These are phyloP conservation scores for Pleuronectes platessa DNA, from an alignment of 2,113 vertebrate genomes.

Conservation along the genomic window DNA sequence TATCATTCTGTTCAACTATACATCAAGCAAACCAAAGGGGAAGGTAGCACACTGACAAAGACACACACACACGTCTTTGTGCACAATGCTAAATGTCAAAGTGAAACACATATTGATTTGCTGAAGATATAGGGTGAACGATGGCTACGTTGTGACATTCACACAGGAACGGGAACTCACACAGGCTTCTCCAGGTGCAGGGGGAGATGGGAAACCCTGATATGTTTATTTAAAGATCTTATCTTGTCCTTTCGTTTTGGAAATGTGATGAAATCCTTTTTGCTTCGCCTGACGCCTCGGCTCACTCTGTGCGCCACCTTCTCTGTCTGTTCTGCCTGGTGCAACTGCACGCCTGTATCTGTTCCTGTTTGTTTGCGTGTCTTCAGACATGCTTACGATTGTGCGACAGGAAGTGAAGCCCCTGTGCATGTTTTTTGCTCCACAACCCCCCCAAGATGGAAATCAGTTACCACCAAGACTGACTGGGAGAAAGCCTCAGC, in stretches of 20 bases:
- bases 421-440: conserved; percentile 23
- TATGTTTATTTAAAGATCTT: conserved; percentile 73
- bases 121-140: conserved; percentile 70
- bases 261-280: conserved; percentile 68
- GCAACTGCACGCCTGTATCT: conserved; percentile 4
- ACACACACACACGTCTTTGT: conserved; percentile 18
- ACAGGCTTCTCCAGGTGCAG: conserved; percentile 30
- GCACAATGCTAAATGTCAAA: conserved; percentile 75
- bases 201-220: conserved; percentile 63
- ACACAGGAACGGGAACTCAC: conserved; percentile 38
- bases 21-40: conserved; percentile 33
- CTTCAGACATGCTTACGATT: conserved; percentile 16
- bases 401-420: conserved; percentile 11
- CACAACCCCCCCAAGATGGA: conserved; percentile 60
- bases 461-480: conserved; percentile 76
- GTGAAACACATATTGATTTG: conserved; percentile 71
- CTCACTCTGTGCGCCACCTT: conserved; percentile 27
- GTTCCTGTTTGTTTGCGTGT: conserved; percentile 19
- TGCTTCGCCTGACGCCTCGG: conserved; percentile 39
- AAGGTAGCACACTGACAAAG: conserved; percentile 28
- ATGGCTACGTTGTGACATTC: conserved; percentile 74
- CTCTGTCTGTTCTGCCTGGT: conserved; percentile 22
- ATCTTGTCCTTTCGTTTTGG: conserved; percentile 72
- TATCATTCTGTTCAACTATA: conserved; percentile 38
- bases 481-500: conserved; percentile 72